These are phyloP conservation scores for Pseudomyrmex gracilis DNA, from an alignment of 1,140 invertebrate species.

Conservation along the genomic window DNA sequence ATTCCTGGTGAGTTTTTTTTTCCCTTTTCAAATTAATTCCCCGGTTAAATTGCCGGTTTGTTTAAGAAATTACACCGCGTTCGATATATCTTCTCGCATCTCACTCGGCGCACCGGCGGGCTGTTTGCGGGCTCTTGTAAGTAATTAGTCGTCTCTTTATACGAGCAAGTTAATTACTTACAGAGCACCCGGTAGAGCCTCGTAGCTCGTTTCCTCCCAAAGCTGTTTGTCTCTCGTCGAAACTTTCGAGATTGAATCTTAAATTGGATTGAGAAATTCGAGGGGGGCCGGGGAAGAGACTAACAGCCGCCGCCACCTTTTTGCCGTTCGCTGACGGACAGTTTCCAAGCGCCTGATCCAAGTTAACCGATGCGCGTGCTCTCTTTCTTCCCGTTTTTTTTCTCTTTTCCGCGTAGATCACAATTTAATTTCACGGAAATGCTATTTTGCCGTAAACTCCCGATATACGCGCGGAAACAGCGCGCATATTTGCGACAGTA, in stretches of 20 bases:
- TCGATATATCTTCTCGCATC: conserved; percentile 13
- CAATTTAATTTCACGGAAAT: conserved; percentile 37
- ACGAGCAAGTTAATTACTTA: conserved; percentile 45
- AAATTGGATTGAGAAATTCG: conserved; percentile 58
- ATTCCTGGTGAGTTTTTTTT: neutral
- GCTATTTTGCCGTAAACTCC: conserved; percentile 19
- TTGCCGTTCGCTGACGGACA: conserved; percentile 14
- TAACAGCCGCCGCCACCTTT: conserved; percentile 8
- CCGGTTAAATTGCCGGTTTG: conserved; percentile 18
- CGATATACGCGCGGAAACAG: neutral
- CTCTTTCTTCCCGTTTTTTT: neutral
- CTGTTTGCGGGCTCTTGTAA: conserved; percentile 28
- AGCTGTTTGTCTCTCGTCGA: conserved; percentile 55
- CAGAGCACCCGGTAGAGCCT: conserved; percentile 16
- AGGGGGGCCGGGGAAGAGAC: too few species aligned
- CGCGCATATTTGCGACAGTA: neutral
- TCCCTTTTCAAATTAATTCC: conserved; percentile 10
- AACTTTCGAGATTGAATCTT: conserved; percentile 63
- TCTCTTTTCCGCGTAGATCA: neutral
- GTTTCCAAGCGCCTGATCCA: conserved; percentile 39
- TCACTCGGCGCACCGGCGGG: neutral
- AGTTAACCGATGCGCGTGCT: conserved; percentile 18
- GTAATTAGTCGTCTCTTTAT: conserved; percentile 56
- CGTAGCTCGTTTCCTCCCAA: conserved; percentile 40
- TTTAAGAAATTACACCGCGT: conserved; percentile 45